Percentiles rank a stretch among this genome's conserved stretches.
Conservation (phyloP, 2,888 invertebrate genomes). For the Cerastis leucographa region DNA sequence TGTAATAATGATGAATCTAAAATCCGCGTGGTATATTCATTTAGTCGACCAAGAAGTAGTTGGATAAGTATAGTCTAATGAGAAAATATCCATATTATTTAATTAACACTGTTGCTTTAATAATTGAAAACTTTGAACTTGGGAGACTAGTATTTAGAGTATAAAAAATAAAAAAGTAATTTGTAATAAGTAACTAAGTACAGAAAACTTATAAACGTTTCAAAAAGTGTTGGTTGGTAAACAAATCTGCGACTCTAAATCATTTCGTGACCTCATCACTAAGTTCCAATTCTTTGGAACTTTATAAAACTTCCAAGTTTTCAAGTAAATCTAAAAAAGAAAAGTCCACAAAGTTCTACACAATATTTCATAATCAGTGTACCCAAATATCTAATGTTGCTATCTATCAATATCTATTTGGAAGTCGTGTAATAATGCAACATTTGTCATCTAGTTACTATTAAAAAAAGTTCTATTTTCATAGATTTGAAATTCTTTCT, state of each 20-base stretch:
- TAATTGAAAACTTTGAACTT: background rate
- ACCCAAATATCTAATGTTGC: slow-evolving; percentile 2
- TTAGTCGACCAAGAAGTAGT: background rate
- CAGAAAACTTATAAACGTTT: background rate
- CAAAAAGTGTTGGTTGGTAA: background rate
- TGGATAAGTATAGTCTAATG: background rate
- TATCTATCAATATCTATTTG: slow-evolving; percentile 4
- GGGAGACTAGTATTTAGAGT: background rate
- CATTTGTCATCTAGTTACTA: slow-evolving; percentile 24
- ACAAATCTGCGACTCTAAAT: slow-evolving; percentile 15
- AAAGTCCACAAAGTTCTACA: background rate
- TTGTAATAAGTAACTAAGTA: background rate
- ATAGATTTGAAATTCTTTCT: slow-evolving; percentile 39
- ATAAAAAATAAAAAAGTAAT: background rate
- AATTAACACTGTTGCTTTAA: background rate
- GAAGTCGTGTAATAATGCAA: slow-evolving; percentile 17
- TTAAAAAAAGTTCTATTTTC: slow-evolving; percentile 35
- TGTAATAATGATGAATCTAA: background rate
- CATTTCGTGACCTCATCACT: background rate
- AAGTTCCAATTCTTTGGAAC: slow-evolving; percentile 5
- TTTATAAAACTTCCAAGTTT: background rate
- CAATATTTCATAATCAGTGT: background rate
- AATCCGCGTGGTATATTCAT: background rate
- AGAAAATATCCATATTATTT: background rate
- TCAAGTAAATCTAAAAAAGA: background rate